Evolutionary conservation across 2,888 invertebrate genomes (phyloP).

Genomic region (Bembecia ichneumoniformis): DNA sequence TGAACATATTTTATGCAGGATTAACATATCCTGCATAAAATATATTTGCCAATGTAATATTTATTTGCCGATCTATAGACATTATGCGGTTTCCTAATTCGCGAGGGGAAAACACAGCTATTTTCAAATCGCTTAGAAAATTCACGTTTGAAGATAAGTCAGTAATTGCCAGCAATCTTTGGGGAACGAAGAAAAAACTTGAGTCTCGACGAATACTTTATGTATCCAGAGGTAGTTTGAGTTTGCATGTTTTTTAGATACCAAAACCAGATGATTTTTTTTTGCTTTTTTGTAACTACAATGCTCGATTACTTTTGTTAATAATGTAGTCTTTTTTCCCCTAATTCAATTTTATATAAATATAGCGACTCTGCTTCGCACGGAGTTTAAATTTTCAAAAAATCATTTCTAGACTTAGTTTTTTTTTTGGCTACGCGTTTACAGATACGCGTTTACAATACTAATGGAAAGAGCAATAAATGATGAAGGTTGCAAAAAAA

Average conservation of each 20-base stretch:
- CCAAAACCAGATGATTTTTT: neutral
- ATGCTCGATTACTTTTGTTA: too few species aligned
- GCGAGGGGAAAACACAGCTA: constrained; percentile 47
- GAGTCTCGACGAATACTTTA: constrained; percentile 24
- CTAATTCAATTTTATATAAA: neutral
- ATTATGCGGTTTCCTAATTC: constrained; percentile 34
- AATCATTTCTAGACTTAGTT: too few species aligned
- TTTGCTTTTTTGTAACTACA: too few species aligned
- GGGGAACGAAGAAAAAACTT: constrained; percentile 31
- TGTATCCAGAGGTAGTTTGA: constrained; percentile 28
- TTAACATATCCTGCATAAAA: too few species aligned
- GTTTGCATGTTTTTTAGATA: constrained; percentile 7
- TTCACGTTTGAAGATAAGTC: constrained; percentile 53
- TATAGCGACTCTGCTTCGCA: too few species aligned
- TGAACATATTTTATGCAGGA: too few species aligned
- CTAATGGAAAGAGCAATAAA: too few species aligned
- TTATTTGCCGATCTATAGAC: constrained; percentile 13
- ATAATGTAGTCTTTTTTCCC: neutral
- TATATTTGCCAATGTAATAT: too few species aligned
- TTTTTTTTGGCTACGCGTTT: too few species aligned
- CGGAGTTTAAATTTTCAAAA: too few species aligned
- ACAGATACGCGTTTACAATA: too few species aligned
- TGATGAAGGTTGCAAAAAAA: too few species aligned
- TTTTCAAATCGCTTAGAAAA: constrained; percentile 60
- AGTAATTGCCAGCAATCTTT: constrained; percentile 52